Conservation (phyloP, 2,113 vertebrate species). For the Coptodon bakossiorum region DNA sequence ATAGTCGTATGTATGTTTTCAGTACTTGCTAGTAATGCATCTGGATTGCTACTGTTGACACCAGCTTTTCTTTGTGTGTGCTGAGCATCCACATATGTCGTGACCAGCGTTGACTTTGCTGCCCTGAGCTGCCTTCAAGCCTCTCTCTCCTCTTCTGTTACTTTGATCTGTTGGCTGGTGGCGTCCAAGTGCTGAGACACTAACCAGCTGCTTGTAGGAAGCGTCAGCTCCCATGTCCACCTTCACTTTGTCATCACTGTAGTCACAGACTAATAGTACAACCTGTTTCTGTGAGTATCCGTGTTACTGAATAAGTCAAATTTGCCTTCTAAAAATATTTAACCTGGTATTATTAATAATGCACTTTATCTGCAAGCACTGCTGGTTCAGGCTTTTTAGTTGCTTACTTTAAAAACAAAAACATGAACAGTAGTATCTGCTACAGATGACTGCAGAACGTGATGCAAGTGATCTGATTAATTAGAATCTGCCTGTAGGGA, state of each 20-base stretch:
- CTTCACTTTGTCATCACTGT: not conserved
- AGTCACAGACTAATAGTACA: not conserved
- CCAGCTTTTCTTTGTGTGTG: not conserved
- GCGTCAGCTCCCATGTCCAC: not conserved
- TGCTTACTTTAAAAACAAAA: not conserved
- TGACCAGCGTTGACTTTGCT: not conserved
- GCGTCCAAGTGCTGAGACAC: not conserved
- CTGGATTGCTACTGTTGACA: not conserved
- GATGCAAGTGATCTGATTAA: conserved; percentile 25
- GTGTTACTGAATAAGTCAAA: not conserved
- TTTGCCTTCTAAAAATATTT: not conserved
- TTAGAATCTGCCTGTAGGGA: conserved; percentile 5
- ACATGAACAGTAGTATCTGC: not conserved
- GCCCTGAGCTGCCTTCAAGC: not conserved
- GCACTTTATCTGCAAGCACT: not conserved
- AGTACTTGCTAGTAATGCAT: not conserved
- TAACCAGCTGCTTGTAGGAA: not conserved
- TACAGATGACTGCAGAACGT: not conserved
- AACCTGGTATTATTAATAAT: not conserved
- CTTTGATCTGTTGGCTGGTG: not conserved
- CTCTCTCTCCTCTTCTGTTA: not conserved
- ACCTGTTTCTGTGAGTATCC: not conserved
- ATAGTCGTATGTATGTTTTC: not conserved
- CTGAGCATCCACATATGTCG: not conserved
- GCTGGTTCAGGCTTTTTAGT: not conserved